These are phyloP conservation scores for Lepisosteus oculatus DNA, from an alignment of 2,113 vertebrate genomes.

Conservation along the genomic window DNA sequence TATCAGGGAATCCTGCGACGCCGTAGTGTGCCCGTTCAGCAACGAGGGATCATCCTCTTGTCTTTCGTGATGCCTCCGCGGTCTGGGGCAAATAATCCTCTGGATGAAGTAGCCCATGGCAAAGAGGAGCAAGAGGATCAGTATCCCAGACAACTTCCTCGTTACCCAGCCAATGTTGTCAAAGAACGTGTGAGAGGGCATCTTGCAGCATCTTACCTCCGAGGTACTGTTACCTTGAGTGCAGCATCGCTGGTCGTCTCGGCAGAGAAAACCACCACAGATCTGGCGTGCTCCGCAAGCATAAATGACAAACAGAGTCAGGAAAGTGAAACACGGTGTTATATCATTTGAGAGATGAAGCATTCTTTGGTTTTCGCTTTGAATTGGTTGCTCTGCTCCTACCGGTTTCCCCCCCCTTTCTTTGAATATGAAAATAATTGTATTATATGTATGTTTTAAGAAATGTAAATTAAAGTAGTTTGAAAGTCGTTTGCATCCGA, in stretches of 20 bases:
- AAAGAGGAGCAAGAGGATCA: constrained; percentile 84
- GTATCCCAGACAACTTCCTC: constrained; percentile 83
- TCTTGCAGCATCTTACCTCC: constrained; percentile 71
- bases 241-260: constrained; percentile 77
- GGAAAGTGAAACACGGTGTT: constrained; percentile 45
- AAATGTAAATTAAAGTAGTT: background rate
- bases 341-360: constrained; percentile 44
- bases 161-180: constrained; percentile 84
- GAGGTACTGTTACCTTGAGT: constrained; percentile 67
- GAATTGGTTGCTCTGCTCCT: background rate
- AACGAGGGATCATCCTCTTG: constrained; percentile 64
- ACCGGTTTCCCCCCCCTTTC: background rate
- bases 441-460: background rate
- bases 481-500: constrained; percentile 16
- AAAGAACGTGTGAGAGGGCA: constrained; percentile 76
- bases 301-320: constrained; percentile 52
- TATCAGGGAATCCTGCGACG: constrained; percentile 79
- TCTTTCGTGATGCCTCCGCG: constrained; percentile 63
- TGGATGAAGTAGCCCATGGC: constrained; percentile 91
- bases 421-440: background rate
- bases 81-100: constrained; percentile 83
- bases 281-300: constrained; percentile 57
- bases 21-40: constrained; percentile 65
- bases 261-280: constrained; percentile 77
- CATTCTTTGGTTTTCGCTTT: constrained; percentile 40